Conservation (phyloP, 2,113 vertebrate species). For the Talpa occidentalis region DNA sequence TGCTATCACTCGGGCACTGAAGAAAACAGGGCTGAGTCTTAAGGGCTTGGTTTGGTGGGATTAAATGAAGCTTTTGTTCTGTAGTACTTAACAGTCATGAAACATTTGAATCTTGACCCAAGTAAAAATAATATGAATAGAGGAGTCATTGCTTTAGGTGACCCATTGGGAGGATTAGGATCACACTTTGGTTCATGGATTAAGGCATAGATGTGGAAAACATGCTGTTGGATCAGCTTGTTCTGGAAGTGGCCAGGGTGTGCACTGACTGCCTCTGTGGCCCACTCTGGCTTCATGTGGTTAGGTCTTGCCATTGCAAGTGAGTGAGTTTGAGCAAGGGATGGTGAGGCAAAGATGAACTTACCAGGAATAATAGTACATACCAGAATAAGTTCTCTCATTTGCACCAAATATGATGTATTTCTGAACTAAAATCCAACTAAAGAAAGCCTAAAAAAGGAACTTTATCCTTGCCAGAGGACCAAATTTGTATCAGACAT, state of each 20-base stretch:
- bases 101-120: slow-evolving; percentile 91
- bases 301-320: neutral
- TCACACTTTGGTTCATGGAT: slow-evolving; percentile 93
- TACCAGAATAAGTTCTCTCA: neutral
- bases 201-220: slow-evolving; percentile 94
- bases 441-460: slow-evolving; percentile 27
- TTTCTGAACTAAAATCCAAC: slow-evolving; percentile 62
- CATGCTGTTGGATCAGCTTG: slow-evolving; percentile 96
- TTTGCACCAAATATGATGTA: neutral
- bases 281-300: neutral
- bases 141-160: slow-evolving; percentile 96
- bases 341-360: neutral
- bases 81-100: slow-evolving; percentile 94
- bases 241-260: slow-evolving; percentile 97
- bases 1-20: slow-evolving; percentile 94
- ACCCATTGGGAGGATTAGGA: slow-evolving; percentile 95
- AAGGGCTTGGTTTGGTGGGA: slow-evolving; percentile 96
- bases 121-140: slow-evolving; percentile 94
- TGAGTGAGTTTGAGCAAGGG: neutral
- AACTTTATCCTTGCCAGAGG: slow-evolving; percentile 13
- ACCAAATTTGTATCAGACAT: too few species aligned
- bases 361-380: neutral
- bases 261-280: slow-evolving; percentile 85
- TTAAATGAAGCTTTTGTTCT: slow-evolving; percentile 98
- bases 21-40: slow-evolving; percentile 93